phyloP scores from a whole-genome alignment of 2,888 invertebrate species.

The Dasypolia templi region DNA sequence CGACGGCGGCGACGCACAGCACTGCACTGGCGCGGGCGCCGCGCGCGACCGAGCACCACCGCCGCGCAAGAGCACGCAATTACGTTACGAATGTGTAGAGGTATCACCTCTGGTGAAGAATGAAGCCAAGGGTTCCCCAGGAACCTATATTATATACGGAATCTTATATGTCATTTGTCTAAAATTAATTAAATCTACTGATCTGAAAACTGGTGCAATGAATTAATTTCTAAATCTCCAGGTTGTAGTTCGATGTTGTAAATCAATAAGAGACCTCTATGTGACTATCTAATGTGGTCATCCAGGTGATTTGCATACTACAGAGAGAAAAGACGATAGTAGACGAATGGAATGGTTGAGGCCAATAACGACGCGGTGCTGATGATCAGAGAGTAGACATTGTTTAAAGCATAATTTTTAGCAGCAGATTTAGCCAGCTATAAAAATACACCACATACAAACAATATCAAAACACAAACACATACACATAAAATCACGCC shows the following conservation, averaged over 20 bases:
- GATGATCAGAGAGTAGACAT: not conserved
- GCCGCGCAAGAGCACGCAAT: constrained; percentile 19
- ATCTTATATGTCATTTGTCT: not conserved
- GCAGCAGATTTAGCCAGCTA: not conserved
- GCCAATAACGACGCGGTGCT: too few relatives aligned
- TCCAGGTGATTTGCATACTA: not conserved
- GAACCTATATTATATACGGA: not conserved
- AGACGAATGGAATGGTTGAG: not conserved
- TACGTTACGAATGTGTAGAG: constrained; percentile 43
- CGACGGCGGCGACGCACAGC: constrained; percentile 66
- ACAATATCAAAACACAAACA: not conserved
- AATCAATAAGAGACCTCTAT: not conserved
- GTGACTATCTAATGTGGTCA: not conserved
- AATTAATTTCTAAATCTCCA: not conserved
- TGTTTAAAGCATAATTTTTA: not conserved
- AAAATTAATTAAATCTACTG: not conserved
- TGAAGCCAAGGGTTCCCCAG: not conserved
- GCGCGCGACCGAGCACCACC: constrained; percentile 56
- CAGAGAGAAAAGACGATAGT: not conserved
- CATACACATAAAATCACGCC: too few relatives aligned
- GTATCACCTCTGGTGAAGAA: constrained; percentile 22
- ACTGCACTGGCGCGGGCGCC: constrained; percentile 67
- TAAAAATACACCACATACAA: not conserved
- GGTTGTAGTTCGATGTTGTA: too few relatives aligned
- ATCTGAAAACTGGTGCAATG: not conserved